Percentiles rank a stretch among this genome's conserved stretches.
These are phyloP conservation scores for Jaculus jaculus DNA, from an alignment of 2,113 vertebrate species.

Conservation along the genomic window DNA sequence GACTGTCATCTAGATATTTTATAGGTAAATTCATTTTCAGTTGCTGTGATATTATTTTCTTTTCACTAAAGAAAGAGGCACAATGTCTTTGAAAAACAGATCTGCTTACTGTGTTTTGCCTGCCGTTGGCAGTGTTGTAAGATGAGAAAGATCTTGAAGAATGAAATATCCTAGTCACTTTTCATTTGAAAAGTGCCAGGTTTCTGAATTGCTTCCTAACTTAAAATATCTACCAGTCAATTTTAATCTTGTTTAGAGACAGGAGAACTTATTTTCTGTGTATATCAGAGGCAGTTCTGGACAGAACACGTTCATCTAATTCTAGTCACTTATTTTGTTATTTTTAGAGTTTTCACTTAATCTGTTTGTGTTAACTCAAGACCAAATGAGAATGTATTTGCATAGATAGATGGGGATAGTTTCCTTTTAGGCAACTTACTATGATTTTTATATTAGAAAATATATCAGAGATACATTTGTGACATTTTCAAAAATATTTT, in stretches of 20 bases:
- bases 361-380: neutral
- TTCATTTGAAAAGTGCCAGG: neutral
- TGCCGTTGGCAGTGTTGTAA: neutral
- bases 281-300: neutral
- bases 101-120: neutral
- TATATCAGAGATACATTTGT: neutral
- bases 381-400: neutral
- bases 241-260: neutral
- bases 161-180: conserved; percentile 5
- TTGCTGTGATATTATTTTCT: conserved; percentile 1
- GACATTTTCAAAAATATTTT: neutral
- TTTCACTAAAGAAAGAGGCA: neutral
- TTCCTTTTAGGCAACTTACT: neutral
- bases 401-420: neutral
- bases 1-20: neutral
- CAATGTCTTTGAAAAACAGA: neutral
- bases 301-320: neutral
- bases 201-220: neutral
- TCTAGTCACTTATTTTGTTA: neutral
- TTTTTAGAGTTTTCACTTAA: neutral
- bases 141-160: neutral
- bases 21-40: neutral
- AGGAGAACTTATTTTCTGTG: conserved; percentile 12
- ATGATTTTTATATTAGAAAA: neutral
- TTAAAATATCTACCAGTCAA: neutral